Conservation (phyloP, 1,140 invertebrate genomes). For the Thaumetopoea pityocampa region DNA sequence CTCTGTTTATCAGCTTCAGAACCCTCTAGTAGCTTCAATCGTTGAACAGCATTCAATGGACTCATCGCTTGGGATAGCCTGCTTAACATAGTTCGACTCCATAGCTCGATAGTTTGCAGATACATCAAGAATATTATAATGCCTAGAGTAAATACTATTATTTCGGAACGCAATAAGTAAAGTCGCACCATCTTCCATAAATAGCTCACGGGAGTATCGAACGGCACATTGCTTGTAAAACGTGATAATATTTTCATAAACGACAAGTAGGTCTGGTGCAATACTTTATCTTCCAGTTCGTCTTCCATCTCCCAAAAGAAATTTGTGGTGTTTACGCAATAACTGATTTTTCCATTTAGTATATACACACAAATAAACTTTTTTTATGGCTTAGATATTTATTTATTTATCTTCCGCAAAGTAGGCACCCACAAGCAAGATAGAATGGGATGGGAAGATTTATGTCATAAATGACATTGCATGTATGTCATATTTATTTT, state of each 20-base stretch:
- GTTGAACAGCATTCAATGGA: slow-evolving; percentile 74
- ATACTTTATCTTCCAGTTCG: slow-evolving; percentile 89
- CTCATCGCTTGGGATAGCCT: slow-evolving; percentile 83
- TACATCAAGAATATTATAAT: slow-evolving; percentile 84
- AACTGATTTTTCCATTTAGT: slow-evolving; percentile 17
- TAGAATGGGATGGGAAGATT: no score
- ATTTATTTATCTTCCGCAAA: no score
- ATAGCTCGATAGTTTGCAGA: slow-evolving; percentile 86
- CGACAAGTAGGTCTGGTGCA: slow-evolving; percentile 89
- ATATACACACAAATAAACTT: slow-evolving; percentile 7
- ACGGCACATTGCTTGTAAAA: slow-evolving; percentile 83
- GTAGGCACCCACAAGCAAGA: no score
- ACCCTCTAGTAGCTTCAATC: slow-evolving; percentile 74
- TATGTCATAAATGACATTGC: no score
- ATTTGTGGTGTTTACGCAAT: slow-evolving; percentile 16
- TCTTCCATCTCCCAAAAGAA: slow-evolving; percentile 83
- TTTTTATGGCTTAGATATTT: no score
- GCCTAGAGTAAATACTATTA: slow-evolving; percentile 81
- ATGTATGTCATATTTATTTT: no score
- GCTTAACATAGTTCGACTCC: slow-evolving; percentile 84
- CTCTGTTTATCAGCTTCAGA: slow-evolving; percentile 79
- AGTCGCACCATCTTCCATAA: slow-evolving; percentile 84
- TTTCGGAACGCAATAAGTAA: slow-evolving; percentile 86
- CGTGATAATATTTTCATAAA: slow-evolving; percentile 89
- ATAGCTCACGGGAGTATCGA: slow-evolving; percentile 81